phyloP scores from a whole-genome alignment of 1,140 invertebrate species.

The Drosophila saltans region DNA sequence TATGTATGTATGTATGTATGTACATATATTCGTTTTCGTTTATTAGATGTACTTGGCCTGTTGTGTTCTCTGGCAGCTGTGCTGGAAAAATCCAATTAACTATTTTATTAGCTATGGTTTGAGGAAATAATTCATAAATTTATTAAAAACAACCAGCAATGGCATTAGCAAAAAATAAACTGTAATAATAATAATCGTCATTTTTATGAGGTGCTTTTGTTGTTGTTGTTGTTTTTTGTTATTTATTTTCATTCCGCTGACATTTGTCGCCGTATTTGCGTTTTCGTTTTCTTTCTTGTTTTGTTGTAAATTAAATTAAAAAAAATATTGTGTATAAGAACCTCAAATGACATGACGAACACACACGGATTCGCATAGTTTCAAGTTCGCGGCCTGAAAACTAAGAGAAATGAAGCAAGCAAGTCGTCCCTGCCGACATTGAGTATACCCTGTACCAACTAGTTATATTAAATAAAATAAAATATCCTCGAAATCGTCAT shows the following conservation, averaged over 20 bases:
- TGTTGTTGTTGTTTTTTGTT: not conserved
- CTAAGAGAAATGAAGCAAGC: too few relatives aligned
- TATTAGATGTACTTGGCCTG: conserved; percentile 28
- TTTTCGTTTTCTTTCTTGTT: conserved; percentile 37
- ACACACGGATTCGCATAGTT: conserved; percentile 36
- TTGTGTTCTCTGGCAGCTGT: conserved; percentile 54
- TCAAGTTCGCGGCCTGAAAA: conserved; percentile 45
- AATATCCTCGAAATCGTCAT: too few relatives aligned
- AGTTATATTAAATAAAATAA: too few relatives aligned
- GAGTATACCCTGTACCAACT: too few relatives aligned
- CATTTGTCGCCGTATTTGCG: conserved; percentile 51
- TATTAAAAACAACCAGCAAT: conserved; percentile 58
- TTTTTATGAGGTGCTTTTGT: conserved; percentile 59
- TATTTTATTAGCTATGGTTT: conserved; percentile 79
- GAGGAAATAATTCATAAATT: conserved; percentile 80
- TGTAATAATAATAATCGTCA: conserved; percentile 74
- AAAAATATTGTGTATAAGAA: conserved; percentile 36
- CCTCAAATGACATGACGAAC: conserved; percentile 42
- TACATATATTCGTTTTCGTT: conserved; percentile 32
- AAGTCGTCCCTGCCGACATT: too few relatives aligned
- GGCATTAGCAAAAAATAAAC: conserved; percentile 45
- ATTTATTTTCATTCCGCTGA: conserved; percentile 34
- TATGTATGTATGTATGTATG: not conserved
- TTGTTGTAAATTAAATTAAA: conserved; percentile 58
- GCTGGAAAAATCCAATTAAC: conserved; percentile 81